Evolutionary conservation across 1,140 invertebrate genomes (phyloP), one percentile per base, ranked within the genome.

Genomic region (Tetramorium alpestre): DNA sequence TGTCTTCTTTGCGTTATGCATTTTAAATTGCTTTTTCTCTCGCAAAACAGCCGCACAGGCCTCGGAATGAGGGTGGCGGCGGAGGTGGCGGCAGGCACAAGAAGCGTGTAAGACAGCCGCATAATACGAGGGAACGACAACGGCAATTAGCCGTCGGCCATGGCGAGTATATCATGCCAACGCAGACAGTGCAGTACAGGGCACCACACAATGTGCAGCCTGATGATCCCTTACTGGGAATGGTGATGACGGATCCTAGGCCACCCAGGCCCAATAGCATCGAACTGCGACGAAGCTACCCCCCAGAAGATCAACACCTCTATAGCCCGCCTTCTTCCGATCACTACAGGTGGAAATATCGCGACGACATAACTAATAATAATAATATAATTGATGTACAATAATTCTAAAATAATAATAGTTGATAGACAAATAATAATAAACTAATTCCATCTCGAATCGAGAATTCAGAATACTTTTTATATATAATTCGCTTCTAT

Each of bases 91-190:
- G 96, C 84, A 96, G 98, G 69, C 97, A 98, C 92, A 98, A 98
- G 94, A 98, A 98, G 93, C 96, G 97, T 72, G 97, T 98, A 7
- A 96, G 98, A 49, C 97, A 98, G 87, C 98, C 98, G 41, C 97
- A 98, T 92, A 98, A 98, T 88, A 99, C 98, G 0, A 96, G 98
- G 87, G 98, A 99, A 93, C 96, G 97, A 86, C 98, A 98, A 93
- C 96, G 97, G 92, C 97, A 98, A 92, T 96, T 97, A 56, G 98
- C 97, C 3, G 96, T 98, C 25, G 97, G 97, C 22, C 97, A 98
- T 91, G 98, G 98, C 47, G 98, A 99, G 93, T 98, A 98, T 91
- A 97, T 99, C 90, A 98, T 98, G 97, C 96, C 97, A 18, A 85
- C 94, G 8, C 94, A 95, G 49, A 92, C 91, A 13, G 92, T 95